Conservation (phyloP, 2,888 invertebrate species). For the Drosophila mimetica region DNA sequence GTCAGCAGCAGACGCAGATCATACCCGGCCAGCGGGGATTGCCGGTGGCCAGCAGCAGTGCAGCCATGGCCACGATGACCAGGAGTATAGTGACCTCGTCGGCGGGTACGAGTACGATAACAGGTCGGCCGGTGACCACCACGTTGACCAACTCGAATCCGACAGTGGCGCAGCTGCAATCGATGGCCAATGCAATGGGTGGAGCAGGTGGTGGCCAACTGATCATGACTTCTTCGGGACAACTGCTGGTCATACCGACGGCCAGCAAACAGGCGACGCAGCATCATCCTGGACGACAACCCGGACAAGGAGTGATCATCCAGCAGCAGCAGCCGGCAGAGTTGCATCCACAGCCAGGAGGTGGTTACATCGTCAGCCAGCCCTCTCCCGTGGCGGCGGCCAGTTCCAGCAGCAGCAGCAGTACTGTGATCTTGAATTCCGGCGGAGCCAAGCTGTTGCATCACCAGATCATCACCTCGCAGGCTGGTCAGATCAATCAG, state of each 20-base stretch:
- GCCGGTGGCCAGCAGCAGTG: slow-evolving; percentile 43
- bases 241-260: slow-evolving; percentile 82
- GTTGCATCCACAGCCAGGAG: slow-evolving; percentile 53
- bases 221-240: slow-evolving; percentile 84
- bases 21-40: slow-evolving; percentile 79
- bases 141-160: slow-evolving; percentile 51
- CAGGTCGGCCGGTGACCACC: slow-evolving; percentile 87
- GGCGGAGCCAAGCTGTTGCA: slow-evolving; percentile 60
- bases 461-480: slow-evolving; percentile 68
- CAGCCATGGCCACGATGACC: slow-evolving; percentile 82
- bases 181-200: slow-evolving; percentile 66
- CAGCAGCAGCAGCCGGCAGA: slow-evolving; percentile 62
- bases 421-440: slow-evolving; percentile 51
- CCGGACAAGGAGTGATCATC: slow-evolving; percentile 28
- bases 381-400: slow-evolving; percentile 30
- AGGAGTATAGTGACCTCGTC: slow-evolving; percentile 91
- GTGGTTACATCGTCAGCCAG: slow-evolving; percentile 63
- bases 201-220: slow-evolving; percentile 76
- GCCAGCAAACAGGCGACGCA: slow-evolving; percentile 45
- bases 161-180: slow-evolving; percentile 71
- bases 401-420: slow-evolving; percentile 30
- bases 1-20: slow-evolving; percentile 51
- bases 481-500: slow-evolving; percentile 51
- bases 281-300: slow-evolving; percentile 23
- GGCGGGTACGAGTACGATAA: slow-evolving; percentile 85